These are phyloP conservation scores for Cacoxenus indagator DNA, from an alignment of 2,888 invertebrate genomes.

Conservation along the genomic window DNA sequence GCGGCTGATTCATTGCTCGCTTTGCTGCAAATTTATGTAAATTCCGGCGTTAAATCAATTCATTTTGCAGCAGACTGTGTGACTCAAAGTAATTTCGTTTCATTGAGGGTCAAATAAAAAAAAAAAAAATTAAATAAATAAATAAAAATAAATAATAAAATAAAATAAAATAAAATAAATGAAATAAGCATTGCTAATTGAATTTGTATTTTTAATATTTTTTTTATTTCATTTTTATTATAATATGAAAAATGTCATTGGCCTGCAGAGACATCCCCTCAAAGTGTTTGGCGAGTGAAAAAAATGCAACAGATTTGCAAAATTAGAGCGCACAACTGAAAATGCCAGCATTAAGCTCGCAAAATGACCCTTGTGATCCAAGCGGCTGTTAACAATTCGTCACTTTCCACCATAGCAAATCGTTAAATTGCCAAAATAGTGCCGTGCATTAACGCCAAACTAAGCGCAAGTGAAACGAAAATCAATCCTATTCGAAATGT, in stretches of 20 bases:
- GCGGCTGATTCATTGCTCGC: not conserved
- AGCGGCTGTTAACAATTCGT: conserved; percentile 58
- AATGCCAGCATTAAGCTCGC: conserved; percentile 28
- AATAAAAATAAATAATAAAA: too few relatives aligned
- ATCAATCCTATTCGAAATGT: too few relatives aligned
- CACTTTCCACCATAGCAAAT: conserved; percentile 28
- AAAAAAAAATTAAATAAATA: not conserved
- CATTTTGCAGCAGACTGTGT: conserved; percentile 34
- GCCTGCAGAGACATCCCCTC: not conserved
- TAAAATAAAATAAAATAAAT: too few relatives aligned
- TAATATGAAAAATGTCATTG: conserved; percentile 26
- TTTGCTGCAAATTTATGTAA: not conserved
- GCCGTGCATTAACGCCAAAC: conserved; percentile 39
- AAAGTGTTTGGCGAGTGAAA: not conserved
- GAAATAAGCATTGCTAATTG: conserved; percentile 42
- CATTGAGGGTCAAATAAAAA: conserved; percentile 13
- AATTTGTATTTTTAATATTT: conserved; percentile 31
- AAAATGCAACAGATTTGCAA: conserved; percentile 41
- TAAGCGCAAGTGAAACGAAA: conserved; percentile 28
- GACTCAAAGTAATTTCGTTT: conserved; percentile 54
- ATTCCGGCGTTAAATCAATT: not conserved
- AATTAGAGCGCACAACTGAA: conserved; percentile 26
- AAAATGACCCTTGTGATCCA: conserved; percentile 51
- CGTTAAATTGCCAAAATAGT: conserved; percentile 21
- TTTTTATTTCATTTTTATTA: too few relatives aligned